These are phyloP conservation scores for Nibea albiflora DNA, from an alignment of 2,113 vertebrate species.

Conservation along the genomic window DNA sequence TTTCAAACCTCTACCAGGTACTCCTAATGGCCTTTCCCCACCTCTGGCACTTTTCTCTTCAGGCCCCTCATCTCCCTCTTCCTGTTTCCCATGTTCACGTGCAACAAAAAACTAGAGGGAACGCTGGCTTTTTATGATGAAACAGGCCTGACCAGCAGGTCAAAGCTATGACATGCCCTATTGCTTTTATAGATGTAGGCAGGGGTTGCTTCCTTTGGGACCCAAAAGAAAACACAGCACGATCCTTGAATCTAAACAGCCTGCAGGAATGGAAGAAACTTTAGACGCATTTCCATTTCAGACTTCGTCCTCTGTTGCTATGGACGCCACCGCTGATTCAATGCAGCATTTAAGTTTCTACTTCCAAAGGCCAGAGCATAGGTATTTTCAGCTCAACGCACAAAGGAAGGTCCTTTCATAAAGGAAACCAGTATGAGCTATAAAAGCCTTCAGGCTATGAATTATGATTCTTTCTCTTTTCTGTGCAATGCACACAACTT, in stretches of 20 bases:
- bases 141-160: neutral
- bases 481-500: neutral
- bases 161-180: neutral
- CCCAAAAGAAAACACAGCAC: neutral
- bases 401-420: neutral
- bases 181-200: neutral
- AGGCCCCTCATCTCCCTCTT: neutral
- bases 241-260: neutral
- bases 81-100: neutral
- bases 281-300: neutral
- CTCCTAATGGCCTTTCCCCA: slow-evolving; percentile 22
- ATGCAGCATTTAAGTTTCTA: neutral
- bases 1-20: slow-evolving; percentile 24
- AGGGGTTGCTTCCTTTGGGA: neutral
- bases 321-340: neutral
- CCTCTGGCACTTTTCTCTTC: slow-evolving; percentile 30
- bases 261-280: neutral
- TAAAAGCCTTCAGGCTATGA: slow-evolving; percentile 35
- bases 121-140: neutral
- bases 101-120: neutral
- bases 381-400: slow-evolving; percentile 21
- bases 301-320: neutral
- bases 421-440: neutral
- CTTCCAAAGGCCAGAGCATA: neutral
- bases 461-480: slow-evolving; percentile 6